Evolutionary conservation across 1,140 invertebrate genomes (phyloP).

Genomic region (Coelopa frigida): DNA sequence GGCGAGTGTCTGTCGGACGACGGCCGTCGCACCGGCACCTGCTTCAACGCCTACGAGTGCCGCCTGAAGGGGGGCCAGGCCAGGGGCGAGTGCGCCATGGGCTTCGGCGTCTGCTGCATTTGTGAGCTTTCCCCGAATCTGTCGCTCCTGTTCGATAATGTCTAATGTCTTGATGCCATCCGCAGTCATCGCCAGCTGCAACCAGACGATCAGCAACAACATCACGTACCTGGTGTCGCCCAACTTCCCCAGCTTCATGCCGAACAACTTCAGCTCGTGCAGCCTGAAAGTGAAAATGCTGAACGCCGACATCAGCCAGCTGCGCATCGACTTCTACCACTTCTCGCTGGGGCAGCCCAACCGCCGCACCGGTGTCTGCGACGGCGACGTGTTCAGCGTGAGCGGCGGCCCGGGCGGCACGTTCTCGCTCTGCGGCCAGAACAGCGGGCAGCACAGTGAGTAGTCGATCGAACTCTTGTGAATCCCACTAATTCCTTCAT

Average conservation of each 20-base stretch:
- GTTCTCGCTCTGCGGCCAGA: constrained; percentile 68
- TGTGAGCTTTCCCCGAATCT: constrained; percentile 52
- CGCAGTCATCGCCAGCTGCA: constrained; percentile 67
- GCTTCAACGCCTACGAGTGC: constrained; percentile 78
- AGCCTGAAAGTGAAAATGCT: constrained; percentile 61
- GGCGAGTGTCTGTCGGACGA: constrained; percentile 66
- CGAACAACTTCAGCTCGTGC: constrained; percentile 57
- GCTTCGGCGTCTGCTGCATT: constrained; percentile 82
- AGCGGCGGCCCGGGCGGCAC: constrained; percentile 51
- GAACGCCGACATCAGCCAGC: constrained; percentile 64
- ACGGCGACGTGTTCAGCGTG: constrained; percentile 61
- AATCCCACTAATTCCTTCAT: constrained; percentile 7
- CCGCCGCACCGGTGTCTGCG: constrained; percentile 66
- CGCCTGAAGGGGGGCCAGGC: constrained; percentile 65
- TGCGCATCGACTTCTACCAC: constrained; percentile 71
- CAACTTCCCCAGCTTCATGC: constrained; percentile 65
- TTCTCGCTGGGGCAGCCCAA: constrained; percentile 77
- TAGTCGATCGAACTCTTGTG: constrained; percentile 17
- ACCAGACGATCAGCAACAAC: constrained; percentile 68
- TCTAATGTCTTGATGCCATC: neutral
- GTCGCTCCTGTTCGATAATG: neutral
- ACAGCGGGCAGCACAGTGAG: constrained; percentile 76
- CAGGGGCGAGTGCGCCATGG: constrained; percentile 70
- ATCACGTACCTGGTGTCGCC: constrained; percentile 79
- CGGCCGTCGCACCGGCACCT: constrained; percentile 62